Conservation (phyloP, 1,140 invertebrate species). For the Globodera rostochiensis region DNA sequence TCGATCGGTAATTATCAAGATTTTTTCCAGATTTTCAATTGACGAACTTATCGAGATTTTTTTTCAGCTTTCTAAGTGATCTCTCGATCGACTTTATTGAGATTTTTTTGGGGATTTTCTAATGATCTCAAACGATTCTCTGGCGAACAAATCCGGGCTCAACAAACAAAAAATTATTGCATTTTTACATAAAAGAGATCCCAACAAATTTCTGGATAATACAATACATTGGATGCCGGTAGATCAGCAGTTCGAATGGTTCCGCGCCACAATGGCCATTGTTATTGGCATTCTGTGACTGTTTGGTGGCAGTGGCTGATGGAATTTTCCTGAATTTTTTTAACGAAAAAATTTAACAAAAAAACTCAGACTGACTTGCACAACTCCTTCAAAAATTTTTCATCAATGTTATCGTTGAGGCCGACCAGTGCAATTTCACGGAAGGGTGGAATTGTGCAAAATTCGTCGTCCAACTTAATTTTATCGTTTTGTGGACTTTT, state of each 20-base stretch:
- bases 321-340: constrained; percentile 7
- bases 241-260: background rate
- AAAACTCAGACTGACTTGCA: constrained; percentile 26
- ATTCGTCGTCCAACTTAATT: constrained; percentile 36
- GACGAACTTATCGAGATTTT: too few species aligned
- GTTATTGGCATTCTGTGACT: background rate
- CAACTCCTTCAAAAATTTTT: constrained; percentile 31
- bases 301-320: background rate
- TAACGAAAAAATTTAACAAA: background rate
- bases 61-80: too few species aligned
- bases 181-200: background rate
- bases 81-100: too few species aligned
- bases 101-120: too few species aligned
- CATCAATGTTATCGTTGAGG: constrained; percentile 35
- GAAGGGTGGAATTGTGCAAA: constrained; percentile 23
- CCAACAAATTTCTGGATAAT: background rate
- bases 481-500: constrained; percentile 9
- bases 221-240: background rate
- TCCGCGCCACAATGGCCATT: background rate
- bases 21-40: background rate
- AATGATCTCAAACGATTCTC: too few species aligned
- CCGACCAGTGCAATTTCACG: constrained; percentile 30
- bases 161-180: background rate
- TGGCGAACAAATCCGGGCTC: too few species aligned
- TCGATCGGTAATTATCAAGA: too few species aligned